Evolutionary conservation across 92 coral and sea anemone species (phyloP).

Genomic region (Plumapathes pennacea): DNA sequence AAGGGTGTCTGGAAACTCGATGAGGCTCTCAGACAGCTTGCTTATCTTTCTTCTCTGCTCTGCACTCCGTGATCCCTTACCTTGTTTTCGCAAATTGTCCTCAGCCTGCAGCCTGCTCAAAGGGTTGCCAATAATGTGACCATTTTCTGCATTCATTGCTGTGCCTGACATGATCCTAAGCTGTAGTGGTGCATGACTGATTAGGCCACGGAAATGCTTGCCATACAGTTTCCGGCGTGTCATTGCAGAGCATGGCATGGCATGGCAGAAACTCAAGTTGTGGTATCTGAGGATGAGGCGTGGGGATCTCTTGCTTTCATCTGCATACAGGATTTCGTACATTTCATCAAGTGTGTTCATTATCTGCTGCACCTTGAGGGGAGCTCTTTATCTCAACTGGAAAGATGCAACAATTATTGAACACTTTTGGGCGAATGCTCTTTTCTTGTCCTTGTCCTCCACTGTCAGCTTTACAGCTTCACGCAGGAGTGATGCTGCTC

Average conservation of each 20-base stretch:
- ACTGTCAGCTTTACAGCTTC: conserved; percentile 1
- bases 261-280: conserved; percentile 39
- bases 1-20: conserved; percentile 24
- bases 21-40: conserved; percentile 9
- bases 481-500: neutral
- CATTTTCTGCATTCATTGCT: conserved; percentile 24
- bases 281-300: conserved; percentile 31
- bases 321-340: conserved; percentile 12
- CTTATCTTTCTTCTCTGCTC: conserved; percentile 2
- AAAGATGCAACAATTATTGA: conserved; percentile 3
- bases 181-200: conserved; percentile 35
- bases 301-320: conserved; percentile 24
- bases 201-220: conserved; percentile 33
- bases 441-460: conserved; percentile 4
- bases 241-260: conserved; percentile 16
- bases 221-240: conserved; percentile 40
- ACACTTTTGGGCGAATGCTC: conserved; percentile 2
- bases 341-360: conserved; percentile 34
- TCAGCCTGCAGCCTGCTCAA: conserved; percentile 42
- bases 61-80: neutral
- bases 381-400: conserved; percentile 10
- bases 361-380: conserved; percentile 12
- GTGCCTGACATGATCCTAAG: conserved; percentile 20
- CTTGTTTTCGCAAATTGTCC: neutral
- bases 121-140: conserved; percentile 38